These are phyloP conservation scores for Parascotia fuliginaria DNA, from an alignment of 2,888 invertebrate genomes.

Conservation along the genomic window DNA sequence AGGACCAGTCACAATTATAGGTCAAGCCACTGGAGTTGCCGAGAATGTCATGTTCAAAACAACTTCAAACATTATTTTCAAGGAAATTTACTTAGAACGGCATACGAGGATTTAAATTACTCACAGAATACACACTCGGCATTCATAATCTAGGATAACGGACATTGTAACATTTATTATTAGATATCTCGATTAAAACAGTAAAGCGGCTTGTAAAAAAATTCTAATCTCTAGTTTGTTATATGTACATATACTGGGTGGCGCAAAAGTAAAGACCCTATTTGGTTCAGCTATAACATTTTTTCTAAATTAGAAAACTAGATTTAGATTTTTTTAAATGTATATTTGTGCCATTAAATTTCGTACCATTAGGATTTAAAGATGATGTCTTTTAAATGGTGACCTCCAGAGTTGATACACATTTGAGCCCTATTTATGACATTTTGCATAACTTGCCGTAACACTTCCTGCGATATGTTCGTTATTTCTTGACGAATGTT, in stretches of 20 bases:
- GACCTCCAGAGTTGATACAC: too few species aligned
- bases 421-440: too few species aligned
- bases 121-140: slow-evolving; percentile 28
- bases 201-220: slow-evolving; percentile 71
- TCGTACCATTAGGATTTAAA: too few species aligned
- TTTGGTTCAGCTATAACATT: too few species aligned
- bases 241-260: slow-evolving; percentile 79
- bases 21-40: slow-evolving; percentile 31
- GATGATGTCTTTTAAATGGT: too few species aligned
- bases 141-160: slow-evolving; percentile 37
- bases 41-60: slow-evolving; percentile 19
- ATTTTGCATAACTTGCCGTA: too few species aligned
- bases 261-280: too few species aligned
- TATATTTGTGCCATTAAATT: too few species aligned
- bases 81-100: slow-evolving; percentile 25
- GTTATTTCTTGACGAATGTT: too few species aligned
- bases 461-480: too few species aligned
- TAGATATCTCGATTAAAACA: slow-evolving; percentile 35
- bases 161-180: slow-evolving; percentile 50
- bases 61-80: slow-evolving; percentile 24
- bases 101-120: slow-evolving; percentile 26
- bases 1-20: slow-evolving; percentile 20
- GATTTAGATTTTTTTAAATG: too few species aligned
- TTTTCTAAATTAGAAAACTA: too few species aligned
- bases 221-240: slow-evolving; percentile 57